Conservation (phyloP, 2,888 invertebrate species). For the Agrotis clavis region DNA sequence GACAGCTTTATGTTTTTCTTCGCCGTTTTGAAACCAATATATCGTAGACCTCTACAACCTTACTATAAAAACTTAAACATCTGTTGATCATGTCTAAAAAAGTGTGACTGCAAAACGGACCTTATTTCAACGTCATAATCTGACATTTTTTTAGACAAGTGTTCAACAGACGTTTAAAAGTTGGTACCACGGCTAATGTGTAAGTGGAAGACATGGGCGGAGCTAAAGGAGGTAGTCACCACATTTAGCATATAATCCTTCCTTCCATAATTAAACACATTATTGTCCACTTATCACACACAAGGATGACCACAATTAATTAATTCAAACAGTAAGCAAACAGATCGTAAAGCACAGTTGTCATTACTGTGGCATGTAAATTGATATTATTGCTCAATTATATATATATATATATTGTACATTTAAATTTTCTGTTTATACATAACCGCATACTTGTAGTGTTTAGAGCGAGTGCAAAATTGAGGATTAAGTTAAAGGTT, state of each 20-base stretch:
- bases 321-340: constrained; percentile 46
- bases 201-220: background rate
- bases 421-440: constrained; percentile 62
- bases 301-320: constrained; percentile 57
- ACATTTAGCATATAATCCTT: background rate
- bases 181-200: background rate
- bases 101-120: too few relatives aligned
- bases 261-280: constrained; percentile 24
- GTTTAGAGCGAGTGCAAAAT: constrained; percentile 35
- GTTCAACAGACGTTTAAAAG: too few relatives aligned
- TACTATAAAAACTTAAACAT: too few relatives aligned
- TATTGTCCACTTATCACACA: constrained; percentile 23
- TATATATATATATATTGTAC: constrained; percentile 56
- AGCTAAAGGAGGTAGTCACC: background rate
- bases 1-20: too few relatives aligned
- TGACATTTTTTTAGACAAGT: too few relatives aligned
- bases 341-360: constrained; percentile 57
- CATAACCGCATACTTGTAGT: constrained; percentile 57
- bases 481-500: constrained; percentile 2
- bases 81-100: too few relatives aligned
- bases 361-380: constrained; percentile 53
- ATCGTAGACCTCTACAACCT: too few relatives aligned
- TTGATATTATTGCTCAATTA: constrained; percentile 61
- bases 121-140: too few relatives aligned
- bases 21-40: too few relatives aligned